Percentiles rank a stretch among this genome's conserved stretches.
phyloP scores from a whole-genome alignment of 2,113 vertebrate species.

The Thamnophis sirtalis region DNA sequence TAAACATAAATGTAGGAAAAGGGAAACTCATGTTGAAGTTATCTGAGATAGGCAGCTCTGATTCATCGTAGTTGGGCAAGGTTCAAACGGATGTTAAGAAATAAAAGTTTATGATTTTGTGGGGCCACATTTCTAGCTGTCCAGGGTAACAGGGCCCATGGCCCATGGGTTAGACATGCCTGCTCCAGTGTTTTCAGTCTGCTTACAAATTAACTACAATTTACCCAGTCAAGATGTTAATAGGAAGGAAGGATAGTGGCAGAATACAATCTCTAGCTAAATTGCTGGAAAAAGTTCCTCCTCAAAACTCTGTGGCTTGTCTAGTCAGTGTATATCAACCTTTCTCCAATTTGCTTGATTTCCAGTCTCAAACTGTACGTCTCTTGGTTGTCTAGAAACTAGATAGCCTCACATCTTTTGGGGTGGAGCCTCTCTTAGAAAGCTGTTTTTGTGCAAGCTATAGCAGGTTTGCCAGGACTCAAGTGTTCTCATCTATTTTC shows the following conservation, averaged over 20 bases:
- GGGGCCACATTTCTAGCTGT: not conserved
- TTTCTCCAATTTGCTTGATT: not conserved
- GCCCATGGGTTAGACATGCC: not conserved
- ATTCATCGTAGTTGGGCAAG: not conserved
- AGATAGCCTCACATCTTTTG: not conserved
- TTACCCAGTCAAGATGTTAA: not conserved
- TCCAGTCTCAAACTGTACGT: not conserved
- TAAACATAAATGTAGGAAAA: not conserved
- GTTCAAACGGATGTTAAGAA: not conserved
- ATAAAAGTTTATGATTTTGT: not conserved
- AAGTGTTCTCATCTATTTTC: not conserved
- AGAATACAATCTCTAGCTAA: not conserved
- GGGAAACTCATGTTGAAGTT: not conserved
- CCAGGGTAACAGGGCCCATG: not conserved
- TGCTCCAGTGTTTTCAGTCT: not conserved
- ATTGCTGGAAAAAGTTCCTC: not conserved
- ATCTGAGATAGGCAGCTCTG: not conserved
- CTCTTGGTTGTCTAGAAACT: not conserved
- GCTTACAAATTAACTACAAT: not conserved
- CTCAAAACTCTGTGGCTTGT: not conserved
- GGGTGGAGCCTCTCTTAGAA: not conserved
- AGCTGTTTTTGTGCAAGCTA: not conserved
- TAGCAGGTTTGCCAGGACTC: not conserved
- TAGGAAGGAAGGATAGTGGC: not conserved
- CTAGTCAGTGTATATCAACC: not conserved